Conservation (phyloP, 1,140 invertebrate species). For the Drosophila gunungcola region DNA sequence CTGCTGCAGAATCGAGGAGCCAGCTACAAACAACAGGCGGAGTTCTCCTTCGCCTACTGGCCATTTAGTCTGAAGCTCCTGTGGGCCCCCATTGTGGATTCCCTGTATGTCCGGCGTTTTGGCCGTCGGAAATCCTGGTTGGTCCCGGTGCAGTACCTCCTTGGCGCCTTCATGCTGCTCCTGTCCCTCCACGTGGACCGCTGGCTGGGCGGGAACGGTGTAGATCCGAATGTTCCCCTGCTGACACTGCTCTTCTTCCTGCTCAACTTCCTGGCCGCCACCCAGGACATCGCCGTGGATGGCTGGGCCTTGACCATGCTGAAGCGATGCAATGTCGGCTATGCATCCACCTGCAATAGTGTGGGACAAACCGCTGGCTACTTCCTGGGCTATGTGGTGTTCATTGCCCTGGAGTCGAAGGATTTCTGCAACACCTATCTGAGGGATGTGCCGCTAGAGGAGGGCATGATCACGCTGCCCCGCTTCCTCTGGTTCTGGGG, state of each 20-base stretch:
- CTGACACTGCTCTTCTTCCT: constrained; percentile 95
- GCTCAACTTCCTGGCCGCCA: constrained; percentile 98
- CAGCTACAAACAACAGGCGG: constrained; percentile 97
- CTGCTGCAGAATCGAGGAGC: constrained; percentile 95
- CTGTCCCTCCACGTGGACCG: constrained; percentile 90
- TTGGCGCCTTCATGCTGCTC: constrained; percentile 94
- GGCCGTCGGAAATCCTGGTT: constrained; percentile 99
- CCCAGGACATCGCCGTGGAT: constrained; percentile 99
- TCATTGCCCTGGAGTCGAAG: constrained; percentile 98
- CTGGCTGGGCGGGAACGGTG: constrained; percentile 89
- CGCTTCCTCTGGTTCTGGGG: constrained; percentile 98
- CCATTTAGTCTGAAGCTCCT: constrained; percentile 98
- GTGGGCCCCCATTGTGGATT: constrained; percentile 99
- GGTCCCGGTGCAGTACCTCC: constrained; percentile 94
- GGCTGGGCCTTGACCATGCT: constrained; percentile 99
- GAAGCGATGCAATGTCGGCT: constrained; percentile 98
- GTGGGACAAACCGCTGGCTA: constrained; percentile 99
- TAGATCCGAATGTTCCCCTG: constrained; percentile 91
- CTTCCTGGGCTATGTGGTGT: constrained; percentile 98
- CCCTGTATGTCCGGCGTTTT: constrained; percentile 92
- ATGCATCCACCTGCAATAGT: constrained; percentile 99
- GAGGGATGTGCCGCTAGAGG: constrained; percentile 88
- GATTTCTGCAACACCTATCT: constrained; percentile 98
- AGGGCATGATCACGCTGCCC: constrained; percentile 93
- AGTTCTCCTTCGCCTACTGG: constrained; percentile 99